Conservation (phyloP, 1,140 invertebrate species). For the honey bee (Apis mellifera) region Amel_HAv3.1 CM009933.2:11784001-11784500, state of each 20-base stretch:
- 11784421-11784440: not conserved
- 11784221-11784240: no score
- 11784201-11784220: no score
- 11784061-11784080: constrained; percentile 64
- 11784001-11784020: not conserved
- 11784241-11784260: no score
- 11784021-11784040: not conserved
- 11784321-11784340: not conserved
- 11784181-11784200: no score
- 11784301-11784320: constrained; percentile 37
- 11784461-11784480: no score
- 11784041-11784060: constrained; percentile 62
- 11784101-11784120: no score
- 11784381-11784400: not conserved
- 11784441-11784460: no score
- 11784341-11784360: no score
- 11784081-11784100: constrained; percentile 45
- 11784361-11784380: not conserved
- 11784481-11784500: constrained; percentile 22
- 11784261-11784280: no score
- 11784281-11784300: constrained; percentile 45
- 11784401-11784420: constrained; percentile 10
- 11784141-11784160: no score
- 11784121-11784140: no score
- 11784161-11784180: no score